A percentile compares a stretch with the other conserved stretches of the same genome.
These are phyloP conservation scores for Dyspetes luteomarginatus DNA, from an alignment of 2,888 invertebrate species.

Conservation along the genomic window DNA sequence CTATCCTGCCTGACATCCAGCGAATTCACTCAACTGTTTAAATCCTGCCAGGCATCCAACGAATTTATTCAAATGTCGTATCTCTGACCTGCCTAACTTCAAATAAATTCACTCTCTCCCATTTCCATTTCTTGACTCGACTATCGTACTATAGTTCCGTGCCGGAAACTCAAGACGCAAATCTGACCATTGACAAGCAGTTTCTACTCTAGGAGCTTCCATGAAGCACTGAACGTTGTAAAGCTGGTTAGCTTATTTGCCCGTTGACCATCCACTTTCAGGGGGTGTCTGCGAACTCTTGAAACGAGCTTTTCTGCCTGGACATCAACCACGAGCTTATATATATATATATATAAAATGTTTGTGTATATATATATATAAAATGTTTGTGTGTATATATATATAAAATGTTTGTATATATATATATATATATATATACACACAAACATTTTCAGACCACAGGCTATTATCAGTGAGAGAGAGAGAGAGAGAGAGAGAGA, in stretches of 20 bases:
- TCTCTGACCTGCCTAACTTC: too few species aligned
- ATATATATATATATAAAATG: background rate
- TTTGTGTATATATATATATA: too few species aligned
- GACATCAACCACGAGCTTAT: background rate
- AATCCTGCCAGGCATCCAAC: too few species aligned
- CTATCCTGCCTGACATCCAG: too few species aligned
- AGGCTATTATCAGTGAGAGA: slow-evolving; percentile 27
- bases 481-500: background rate
- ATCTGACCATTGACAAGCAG: background rate
- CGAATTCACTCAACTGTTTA: too few species aligned
- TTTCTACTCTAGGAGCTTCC: background rate
- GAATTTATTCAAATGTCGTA: too few species aligned
- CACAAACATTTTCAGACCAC: slow-evolving; percentile 10
- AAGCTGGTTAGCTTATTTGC: slow-evolving; percentile 15
- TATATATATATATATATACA: too few species aligned
- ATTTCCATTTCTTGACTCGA: background rate
- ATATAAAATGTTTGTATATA: background rate
- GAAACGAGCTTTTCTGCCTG: slow-evolving; percentile 17
- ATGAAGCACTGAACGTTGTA: background rate
- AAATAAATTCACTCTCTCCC: too few species aligned
- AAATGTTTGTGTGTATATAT: background rate
- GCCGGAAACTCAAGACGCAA: background rate
- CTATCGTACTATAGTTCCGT: background rate
- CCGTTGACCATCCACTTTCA: slow-evolving; percentile 10
- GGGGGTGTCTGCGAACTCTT: slow-evolving; percentile 17